Conservation (phyloP, 1,140 invertebrate genomes). For the Frieseomelitta varia region DNA sequence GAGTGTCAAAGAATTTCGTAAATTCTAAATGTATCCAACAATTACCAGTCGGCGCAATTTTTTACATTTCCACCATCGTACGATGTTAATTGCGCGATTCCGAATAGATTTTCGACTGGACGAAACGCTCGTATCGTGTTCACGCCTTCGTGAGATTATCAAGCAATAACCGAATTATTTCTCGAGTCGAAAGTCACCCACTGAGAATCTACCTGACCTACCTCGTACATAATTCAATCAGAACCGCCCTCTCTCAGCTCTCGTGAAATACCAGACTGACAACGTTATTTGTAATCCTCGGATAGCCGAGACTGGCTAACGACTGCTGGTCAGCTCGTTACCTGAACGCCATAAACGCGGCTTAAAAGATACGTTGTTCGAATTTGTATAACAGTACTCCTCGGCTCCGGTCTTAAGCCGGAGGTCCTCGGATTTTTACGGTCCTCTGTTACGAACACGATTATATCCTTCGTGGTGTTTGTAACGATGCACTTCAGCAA, state of each 20-base stretch:
- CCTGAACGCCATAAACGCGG: constrained; percentile 36
- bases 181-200: constrained; percentile 22
- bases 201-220: constrained; percentile 20
- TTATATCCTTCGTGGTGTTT: neutral
- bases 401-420: neutral
- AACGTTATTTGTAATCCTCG: constrained; percentile 31
- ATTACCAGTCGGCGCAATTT: neutral
- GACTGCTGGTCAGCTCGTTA: constrained; percentile 18
- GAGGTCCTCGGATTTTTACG: neutral
- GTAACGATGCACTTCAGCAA: neutral
- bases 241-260: neutral
- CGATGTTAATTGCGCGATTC: neutral
- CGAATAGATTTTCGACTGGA: neutral
- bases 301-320: constrained; percentile 14
- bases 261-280: constrained; percentile 34
- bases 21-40: no score
- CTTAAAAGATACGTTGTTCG: constrained; percentile 13
- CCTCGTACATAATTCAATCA: constrained; percentile 1
- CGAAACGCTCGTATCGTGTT: neutral
- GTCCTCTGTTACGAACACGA: neutral
- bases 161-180: constrained; percentile 26
- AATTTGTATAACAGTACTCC: constrained; percentile 27
- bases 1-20: no score
- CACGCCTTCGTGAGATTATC: neutral
- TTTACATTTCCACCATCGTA: neutral